Evolutionary conservation across 2,113 vertebrate species (phyloP).

Genomic region (Perccottus glenii): DNA sequence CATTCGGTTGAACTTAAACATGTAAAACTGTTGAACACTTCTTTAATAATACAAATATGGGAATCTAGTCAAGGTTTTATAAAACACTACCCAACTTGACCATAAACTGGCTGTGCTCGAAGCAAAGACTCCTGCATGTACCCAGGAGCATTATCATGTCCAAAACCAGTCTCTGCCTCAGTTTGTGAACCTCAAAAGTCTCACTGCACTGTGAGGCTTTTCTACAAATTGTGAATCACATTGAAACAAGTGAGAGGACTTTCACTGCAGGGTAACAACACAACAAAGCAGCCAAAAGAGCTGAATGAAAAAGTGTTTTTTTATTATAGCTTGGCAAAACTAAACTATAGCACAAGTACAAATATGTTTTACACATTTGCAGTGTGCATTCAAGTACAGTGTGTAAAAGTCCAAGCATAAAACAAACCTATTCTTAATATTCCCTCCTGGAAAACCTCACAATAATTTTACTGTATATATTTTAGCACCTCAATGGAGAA

Average conservation of each 20-base stretch:
- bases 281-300: conserved; percentile 29
- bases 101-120: conserved; percentile 3
- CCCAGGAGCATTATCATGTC: conserved; percentile 21
- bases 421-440: no score
- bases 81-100: conserved; percentile 27
- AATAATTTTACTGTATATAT: background rate
- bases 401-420: no score
- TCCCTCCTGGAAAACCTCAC: no score
- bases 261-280: conserved; percentile 22
- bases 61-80: background rate
- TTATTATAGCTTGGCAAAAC: conserved; percentile 14
- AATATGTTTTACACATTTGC: no score
- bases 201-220: conserved; percentile 10
- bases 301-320: conserved; percentile 19
- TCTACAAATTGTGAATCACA: conserved; percentile 29
- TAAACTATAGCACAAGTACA: no score
- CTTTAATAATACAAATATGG: background rate
- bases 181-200: conserved; percentile 14
- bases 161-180: conserved; percentile 9
- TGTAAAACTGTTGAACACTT: no score
- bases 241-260: conserved; percentile 32
- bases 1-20: no score
- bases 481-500: background rate
- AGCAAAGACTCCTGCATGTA: conserved; percentile 27
- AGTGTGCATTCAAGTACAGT: no score